Base-by-base conservation (phyloP, 2,888 invertebrate species). In the Helleia helle region DNA sequence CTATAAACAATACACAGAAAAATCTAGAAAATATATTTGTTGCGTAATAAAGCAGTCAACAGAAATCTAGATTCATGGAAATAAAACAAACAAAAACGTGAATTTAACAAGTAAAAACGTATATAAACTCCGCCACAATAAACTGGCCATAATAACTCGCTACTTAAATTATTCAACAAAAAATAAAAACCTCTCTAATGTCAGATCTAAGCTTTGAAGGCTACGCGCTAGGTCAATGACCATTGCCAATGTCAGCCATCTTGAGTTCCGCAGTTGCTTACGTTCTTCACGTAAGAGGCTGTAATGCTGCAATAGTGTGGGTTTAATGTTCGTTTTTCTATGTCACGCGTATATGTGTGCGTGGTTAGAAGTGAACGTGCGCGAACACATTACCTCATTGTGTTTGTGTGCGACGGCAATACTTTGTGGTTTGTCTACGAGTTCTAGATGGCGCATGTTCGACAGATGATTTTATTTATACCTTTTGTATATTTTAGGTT, bases 201-300 rank as follows among this genome's bases (percentile, higher is more conserved):
- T 75, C 65, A 74, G 77, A 73, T 57, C 64, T 80, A 79, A 80
- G 81, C 80, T 77, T 71, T 73, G 83, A 83, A 83, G 83, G 84
- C 76, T 83, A 72, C 73, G 69, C 68, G 72, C 59, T 54, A 67
- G 81, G 67, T 81, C 80, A 71, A 65, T 56, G 81, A 80, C 80
- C 84, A 84, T 80, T 84, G 84, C 84, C 84, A 84, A 84, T 84
- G 84, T 83, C 84, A 84, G 84, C 83, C 83, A 83, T 81, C 76
- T 83, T 81, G 80, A 77, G 80, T 83, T 81, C 83, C 83, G 83
- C 81, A 74, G 67, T 77, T 71, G 81, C 80, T 83, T 81, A 80
- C 79, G 79, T 79, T 72, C 79, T 70, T 79, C 80, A 83, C 83
- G 83, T 83, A 83, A 83, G 83, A 83, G 73, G 77, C 81, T 79